Evolutionary conservation across 1,140 invertebrate species (phyloP).

Genomic region (Leptinotarsa texana): DNA sequence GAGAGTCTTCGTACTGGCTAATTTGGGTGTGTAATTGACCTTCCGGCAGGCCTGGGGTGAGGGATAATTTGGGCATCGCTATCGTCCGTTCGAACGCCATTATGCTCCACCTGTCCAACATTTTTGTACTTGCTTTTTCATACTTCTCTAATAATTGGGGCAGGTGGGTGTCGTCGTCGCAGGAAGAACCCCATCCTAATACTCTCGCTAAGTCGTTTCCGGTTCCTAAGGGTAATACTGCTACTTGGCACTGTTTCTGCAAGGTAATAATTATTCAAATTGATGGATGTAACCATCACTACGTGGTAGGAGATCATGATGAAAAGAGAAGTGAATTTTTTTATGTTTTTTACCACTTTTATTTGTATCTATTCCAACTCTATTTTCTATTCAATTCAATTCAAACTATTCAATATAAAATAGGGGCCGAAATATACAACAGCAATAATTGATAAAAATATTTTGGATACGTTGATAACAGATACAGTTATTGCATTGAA

Average conservation of each 20-base stretch:
- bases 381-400: too few relatives aligned
- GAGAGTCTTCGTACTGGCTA: slow-evolving; percentile 76
- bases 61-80: slow-evolving; percentile 63
- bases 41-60: slow-evolving; percentile 59
- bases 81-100: slow-evolving; percentile 78
- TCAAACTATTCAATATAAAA: too few relatives aligned
- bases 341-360: too few relatives aligned
- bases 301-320: too few relatives aligned
- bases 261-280: slow-evolving; percentile 19
- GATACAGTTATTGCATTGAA: too few relatives aligned
- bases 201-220: slow-evolving; percentile 94
- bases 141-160: slow-evolving; percentile 90
- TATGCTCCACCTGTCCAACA: slow-evolving; percentile 83
- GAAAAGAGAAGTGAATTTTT: too few relatives aligned
- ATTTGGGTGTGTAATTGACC: slow-evolving; percentile 58
- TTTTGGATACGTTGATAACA: too few relatives aligned
- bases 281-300: too few relatives aligned
- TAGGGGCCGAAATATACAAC: too few relatives aligned
- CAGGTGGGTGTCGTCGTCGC: slow-evolving; percentile 92
- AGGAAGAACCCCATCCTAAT: slow-evolving; percentile 93
- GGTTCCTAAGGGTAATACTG: slow-evolving; percentile 90
- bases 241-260: slow-evolving; percentile 88
- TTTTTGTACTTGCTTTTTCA: slow-evolving; percentile 93
- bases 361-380: too few relatives aligned
- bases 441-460: too few relatives aligned